Percentiles rank a stretch among this genome's conserved stretches.
These are phyloP conservation scores for Drosophila formosana DNA, from an alignment of 2,888 invertebrate species.

Conservation along the genomic window DNA sequence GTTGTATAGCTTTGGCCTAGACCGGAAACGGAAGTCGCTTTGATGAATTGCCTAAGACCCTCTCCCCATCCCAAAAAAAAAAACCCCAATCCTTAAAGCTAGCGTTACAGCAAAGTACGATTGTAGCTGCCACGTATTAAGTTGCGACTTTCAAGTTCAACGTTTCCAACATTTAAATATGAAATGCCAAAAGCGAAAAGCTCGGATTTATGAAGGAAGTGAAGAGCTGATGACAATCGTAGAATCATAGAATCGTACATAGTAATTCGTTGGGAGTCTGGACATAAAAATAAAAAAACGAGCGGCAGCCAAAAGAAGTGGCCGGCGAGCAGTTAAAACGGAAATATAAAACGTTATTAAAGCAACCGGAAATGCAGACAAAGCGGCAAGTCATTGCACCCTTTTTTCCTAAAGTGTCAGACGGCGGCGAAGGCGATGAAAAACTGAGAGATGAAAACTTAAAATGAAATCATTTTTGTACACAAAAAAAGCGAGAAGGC, in stretches of 20 bases:
- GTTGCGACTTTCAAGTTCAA: conserved; percentile 39
- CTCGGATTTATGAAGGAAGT: conserved; percentile 34
- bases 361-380: conserved; percentile 77
- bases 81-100: background rate
- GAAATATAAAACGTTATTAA: conserved; percentile 71
- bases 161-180: conserved; percentile 20
- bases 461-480: conserved; percentile 56
- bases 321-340: conserved; percentile 13
- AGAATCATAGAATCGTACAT: background rate
- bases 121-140: conserved; percentile 5
- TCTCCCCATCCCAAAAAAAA: background rate
- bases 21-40: conserved; percentile 76
- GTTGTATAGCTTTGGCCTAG: conserved; percentile 51
- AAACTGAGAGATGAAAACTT: conserved; percentile 39
- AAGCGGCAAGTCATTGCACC: conserved; percentile 71
- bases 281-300: conserved; percentile 15
- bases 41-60: conserved; percentile 65
- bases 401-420: conserved; percentile 68
- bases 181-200: conserved; percentile 9
- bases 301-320: background rate
- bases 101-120: background rate
- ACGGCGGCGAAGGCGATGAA: conserved; percentile 37
- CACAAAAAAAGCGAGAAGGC: conserved; percentile 13
- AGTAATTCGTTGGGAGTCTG: conserved; percentile 21
- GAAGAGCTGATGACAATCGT: conserved; percentile 7